Conservation (phyloP, 2,113 vertebrate species). For the Myanophis thanlyinensis region DNA sequence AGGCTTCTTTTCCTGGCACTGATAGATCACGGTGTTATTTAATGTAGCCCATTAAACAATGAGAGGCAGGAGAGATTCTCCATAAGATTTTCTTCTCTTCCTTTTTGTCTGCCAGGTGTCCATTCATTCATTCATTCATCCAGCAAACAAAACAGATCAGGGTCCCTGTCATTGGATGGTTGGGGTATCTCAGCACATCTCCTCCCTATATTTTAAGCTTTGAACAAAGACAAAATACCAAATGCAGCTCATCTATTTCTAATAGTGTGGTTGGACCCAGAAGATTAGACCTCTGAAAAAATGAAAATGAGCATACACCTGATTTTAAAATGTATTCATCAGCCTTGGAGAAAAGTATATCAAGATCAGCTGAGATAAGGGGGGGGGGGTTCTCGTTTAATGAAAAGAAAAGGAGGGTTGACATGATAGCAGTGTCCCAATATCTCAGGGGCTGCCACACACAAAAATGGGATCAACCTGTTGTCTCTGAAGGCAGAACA, state of each 20-base stretch:
- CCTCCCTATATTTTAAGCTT: background rate
- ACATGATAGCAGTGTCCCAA: too few species aligned
- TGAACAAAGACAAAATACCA: background rate
- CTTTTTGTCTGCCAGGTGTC: background rate
- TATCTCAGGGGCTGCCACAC: too few species aligned
- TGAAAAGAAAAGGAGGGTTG: too few species aligned
- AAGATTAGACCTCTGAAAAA: background rate
- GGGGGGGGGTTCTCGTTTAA: too few species aligned
- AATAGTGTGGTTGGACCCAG: background rate
- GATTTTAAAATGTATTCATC: background rate
- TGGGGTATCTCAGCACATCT: background rate
- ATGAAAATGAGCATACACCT: background rate
- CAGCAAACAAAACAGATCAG: background rate
- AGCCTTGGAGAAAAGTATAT: background rate
- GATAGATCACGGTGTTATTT: background rate
- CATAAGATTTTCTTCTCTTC: background rate
- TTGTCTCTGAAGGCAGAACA: too few species aligned
- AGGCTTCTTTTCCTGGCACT: background rate
- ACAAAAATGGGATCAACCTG: too few species aligned
- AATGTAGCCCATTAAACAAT: background rate
- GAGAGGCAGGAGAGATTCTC: background rate
- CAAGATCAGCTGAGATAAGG: background rate
- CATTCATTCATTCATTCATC: background rate
- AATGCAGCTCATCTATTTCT: background rate
- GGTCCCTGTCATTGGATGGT: background rate